phyloP scores from a whole-genome alignment of 2,797 vertebrate genomes.

The Cheirogaleus major region DNA sequence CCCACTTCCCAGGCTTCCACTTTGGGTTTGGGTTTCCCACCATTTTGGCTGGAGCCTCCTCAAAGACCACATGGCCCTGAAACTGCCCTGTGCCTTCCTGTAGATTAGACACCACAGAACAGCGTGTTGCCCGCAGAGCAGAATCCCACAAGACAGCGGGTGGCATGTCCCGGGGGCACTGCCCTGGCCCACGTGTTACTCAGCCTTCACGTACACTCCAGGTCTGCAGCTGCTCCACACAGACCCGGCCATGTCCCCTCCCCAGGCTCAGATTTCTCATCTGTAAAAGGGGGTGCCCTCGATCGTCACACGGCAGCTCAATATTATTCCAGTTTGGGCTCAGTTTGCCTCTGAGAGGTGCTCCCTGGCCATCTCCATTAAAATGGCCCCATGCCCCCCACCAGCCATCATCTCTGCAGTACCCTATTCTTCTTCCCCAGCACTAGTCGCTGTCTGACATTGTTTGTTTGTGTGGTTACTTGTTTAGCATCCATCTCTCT shows the following conservation, averaged over 20 bases:
- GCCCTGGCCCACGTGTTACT: background rate
- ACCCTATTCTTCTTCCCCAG: background rate
- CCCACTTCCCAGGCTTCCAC: background rate
- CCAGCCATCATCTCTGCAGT: fast-evolving
- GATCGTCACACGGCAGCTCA: background rate
- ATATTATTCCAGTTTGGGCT: background rate
- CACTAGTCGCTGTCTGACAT: fast-evolving
- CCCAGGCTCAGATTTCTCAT: background rate
- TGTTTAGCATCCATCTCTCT: background rate
- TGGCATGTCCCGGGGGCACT: fast-evolving
- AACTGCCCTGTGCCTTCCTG: background rate
- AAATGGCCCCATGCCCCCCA: background rate
- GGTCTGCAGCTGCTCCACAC: background rate
- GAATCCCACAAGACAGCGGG: background rate
- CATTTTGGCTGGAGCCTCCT: background rate
- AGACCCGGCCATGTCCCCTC: background rate
- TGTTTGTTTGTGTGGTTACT: background rate
- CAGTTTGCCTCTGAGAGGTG: background rate
- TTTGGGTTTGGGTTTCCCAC: background rate
- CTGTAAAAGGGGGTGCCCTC: background rate
- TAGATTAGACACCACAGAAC: background rate
- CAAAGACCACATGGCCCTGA: background rate
- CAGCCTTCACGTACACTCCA: background rate
- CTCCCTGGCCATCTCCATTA: background rate
- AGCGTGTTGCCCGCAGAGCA: too few relatives aligned